Percentiles rank a stretch among this genome's conserved stretches.
Evolutionary conservation across 2,113 vertebrate species (phyloP).

Genomic region (Hyaena hyaena): DNA sequence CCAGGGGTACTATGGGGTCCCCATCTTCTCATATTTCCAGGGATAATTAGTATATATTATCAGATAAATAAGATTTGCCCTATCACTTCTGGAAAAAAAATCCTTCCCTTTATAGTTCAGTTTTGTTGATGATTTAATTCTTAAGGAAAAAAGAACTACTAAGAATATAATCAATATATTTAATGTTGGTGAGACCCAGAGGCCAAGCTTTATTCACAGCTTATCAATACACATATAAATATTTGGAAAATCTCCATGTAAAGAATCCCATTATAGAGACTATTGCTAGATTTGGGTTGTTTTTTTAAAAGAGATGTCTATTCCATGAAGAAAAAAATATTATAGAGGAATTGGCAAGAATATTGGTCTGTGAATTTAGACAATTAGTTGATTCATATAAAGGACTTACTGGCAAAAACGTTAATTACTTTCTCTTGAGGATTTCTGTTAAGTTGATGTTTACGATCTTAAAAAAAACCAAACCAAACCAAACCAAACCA

Average conservation of each 20-base stretch:
- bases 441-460: background rate
- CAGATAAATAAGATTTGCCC: background rate
- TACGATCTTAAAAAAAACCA: background rate
- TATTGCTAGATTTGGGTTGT: background rate
- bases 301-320: background rate
- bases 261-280: background rate
- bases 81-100: background rate
- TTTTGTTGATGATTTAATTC: conserved; percentile 21
- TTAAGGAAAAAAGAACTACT: background rate
- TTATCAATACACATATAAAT: background rate
- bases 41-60: background rate
- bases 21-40: background rate
- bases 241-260: background rate
- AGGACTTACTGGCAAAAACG: conserved; percentile 37
- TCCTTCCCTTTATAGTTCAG: background rate
- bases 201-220: background rate
- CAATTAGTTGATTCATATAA: background rate
- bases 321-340: background rate
- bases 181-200: background rate
- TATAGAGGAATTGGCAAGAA: background rate
- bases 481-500: background rate
- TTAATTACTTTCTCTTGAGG: conserved; percentile 19
- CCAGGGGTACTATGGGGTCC: background rate
- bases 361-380: background rate
- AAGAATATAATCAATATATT: background rate